Percentiles rank a stretch among this genome's conserved stretches.
Conservation (phyloP, 2,888 invertebrate species). For the Lepas anatifera region DNA sequence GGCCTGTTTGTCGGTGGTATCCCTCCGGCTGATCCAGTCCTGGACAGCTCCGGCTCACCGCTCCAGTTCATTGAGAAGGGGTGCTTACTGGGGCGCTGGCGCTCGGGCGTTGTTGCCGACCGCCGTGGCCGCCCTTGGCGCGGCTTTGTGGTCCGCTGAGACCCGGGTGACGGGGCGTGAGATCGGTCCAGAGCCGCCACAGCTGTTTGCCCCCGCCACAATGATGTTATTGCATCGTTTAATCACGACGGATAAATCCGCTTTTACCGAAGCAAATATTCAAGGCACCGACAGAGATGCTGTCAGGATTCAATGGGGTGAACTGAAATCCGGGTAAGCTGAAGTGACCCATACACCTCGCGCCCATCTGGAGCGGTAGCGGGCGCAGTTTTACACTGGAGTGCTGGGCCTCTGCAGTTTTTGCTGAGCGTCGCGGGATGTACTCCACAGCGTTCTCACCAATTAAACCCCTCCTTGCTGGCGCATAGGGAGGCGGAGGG, state of each 20-base stretch:
- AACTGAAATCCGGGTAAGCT: not conserved
- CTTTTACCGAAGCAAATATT: not conserved
- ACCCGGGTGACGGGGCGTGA: not conserved
- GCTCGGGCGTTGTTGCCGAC: no score
- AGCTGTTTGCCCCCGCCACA: not conserved
- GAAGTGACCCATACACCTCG: no score
- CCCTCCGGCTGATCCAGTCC: no score
- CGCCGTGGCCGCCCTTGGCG: no score
- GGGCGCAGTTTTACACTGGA: constrained; percentile 3
- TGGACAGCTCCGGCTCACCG: no score
- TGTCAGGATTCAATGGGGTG: not conserved
- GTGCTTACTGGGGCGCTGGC: no score
- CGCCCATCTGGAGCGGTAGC: not conserved
- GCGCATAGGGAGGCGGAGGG: not conserved
- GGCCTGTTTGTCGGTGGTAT: no score
- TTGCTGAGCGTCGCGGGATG: not conserved
- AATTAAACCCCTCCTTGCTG: constrained; percentile 6
- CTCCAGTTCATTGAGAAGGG: no score
- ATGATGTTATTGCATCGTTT: constrained; percentile 9
- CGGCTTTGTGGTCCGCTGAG: not conserved
- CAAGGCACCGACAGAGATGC: not conserved
- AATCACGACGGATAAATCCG: not conserved
- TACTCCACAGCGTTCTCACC: not conserved
- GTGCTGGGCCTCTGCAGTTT: no score
- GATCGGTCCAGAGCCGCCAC: not conserved